Evolutionary conservation across 2,113 vertebrate species (phyloP), one percentile per base, ranked within the genome.

Genomic region (Zapornia atra): DNA sequence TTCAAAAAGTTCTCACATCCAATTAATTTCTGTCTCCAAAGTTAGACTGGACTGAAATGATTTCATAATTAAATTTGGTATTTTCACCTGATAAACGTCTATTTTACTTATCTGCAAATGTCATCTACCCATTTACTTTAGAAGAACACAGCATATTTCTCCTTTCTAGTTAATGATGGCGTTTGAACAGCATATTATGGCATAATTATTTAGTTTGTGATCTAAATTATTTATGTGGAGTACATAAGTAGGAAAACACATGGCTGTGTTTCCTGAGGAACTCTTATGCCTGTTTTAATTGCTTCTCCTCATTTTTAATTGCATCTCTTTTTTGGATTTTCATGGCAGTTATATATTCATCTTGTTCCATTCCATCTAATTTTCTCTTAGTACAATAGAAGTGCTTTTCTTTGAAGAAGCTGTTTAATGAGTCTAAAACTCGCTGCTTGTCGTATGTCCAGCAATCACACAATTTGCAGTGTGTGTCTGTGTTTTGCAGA

Each of bases 171-270:
- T 93, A 95, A 88, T 91, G 82, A 88, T 77, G 79, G 25, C 75
- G 90, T 96, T 87, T 93, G 54, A 97, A 91, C 50, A 92, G 73
- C 26, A 18, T 90, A 84, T 95, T 96, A 95, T 69, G 68, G 68
- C 59, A 84, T 91, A 92, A 94, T 96, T 93, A 88, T 88, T 93
- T 97, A 63, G 59, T 76, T 94, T 86, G 50, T 86, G 81, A 93
- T 65, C 59, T 79, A 63, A 70, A 90, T 97, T 96, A 92, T 97
- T 96, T 95, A 88, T 92, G 71, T 80, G 42, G 40, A 84, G 36
- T 59, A 60, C 93, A 50, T 95, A 95, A 97, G 63, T 25, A 40
- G 28, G 31, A 92, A 95, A 96, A 82, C 79, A 93, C 82, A 80
- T 53, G 54, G 60, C 21, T 97, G 34, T 88, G 33, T 92, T 97